These are phyloP conservation scores for Axea sp. DNA, from an alignment of 2,888 invertebrate genomes.

Conservation along the genomic window DNA sequence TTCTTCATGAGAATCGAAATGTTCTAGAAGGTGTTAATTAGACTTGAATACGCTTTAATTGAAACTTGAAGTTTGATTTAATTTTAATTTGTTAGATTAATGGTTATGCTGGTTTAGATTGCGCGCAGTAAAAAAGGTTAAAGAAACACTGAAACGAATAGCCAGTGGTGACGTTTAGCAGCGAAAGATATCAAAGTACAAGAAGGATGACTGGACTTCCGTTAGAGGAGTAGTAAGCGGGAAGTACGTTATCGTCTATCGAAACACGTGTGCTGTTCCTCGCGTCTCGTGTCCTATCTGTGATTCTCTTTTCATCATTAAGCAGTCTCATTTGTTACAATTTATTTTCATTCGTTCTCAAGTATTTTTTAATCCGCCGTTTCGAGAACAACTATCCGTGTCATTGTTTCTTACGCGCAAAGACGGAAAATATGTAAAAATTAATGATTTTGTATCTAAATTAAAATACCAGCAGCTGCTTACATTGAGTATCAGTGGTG, in stretches of 20 bases:
- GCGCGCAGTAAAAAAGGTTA: not conserved
- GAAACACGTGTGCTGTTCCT: constrained; percentile 67
- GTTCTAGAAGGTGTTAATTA: too few species aligned
- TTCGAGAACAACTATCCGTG: not conserved
- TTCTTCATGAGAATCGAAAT: too few species aligned
- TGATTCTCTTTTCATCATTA: constrained; percentile 26
- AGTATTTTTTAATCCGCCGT: constrained; percentile 8
- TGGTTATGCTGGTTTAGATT: not conserved
- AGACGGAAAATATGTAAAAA: too few species aligned
- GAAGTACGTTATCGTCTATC: constrained; percentile 76
- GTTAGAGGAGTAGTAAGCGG: constrained; percentile 74
- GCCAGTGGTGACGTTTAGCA: not conserved
- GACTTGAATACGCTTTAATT: too few species aligned
- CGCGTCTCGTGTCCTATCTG: constrained; percentile 59
- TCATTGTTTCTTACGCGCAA: too few species aligned
- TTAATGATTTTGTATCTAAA: too few species aligned
- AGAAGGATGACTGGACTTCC: constrained; percentile 73
- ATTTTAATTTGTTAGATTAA: not conserved
- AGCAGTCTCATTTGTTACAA: constrained; percentile 13
- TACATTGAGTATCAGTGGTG: too few species aligned
- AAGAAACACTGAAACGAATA: not conserved
- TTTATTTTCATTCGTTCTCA: constrained; percentile 24
- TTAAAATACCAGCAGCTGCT: too few species aligned
- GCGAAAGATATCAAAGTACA: constrained; percentile 23
- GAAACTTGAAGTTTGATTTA: too few species aligned